Evolutionary conservation across 2,113 vertebrate species (phyloP).

Genomic region (Zingel zingel): DNA sequence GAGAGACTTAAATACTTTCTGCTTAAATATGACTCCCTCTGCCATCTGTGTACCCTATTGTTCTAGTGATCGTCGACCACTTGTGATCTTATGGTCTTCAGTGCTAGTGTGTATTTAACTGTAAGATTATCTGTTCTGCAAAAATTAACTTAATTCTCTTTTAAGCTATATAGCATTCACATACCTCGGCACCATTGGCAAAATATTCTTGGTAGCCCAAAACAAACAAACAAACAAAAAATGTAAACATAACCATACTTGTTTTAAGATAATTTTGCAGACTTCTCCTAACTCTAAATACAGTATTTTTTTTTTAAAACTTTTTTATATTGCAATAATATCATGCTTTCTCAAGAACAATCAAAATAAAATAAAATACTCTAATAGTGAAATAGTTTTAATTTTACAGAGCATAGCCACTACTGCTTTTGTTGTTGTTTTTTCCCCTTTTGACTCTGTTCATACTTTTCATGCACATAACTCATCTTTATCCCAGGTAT

Average conservation of each 20-base stretch:
- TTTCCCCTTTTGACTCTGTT: conserved; percentile 86
- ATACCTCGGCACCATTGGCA: conserved; percentile 99
- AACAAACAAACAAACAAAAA: conserved; percentile 78
- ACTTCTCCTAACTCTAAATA: conserved; percentile 99
- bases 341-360: conserved; percentile 99
- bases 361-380: conserved; percentile 99
- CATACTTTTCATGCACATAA: conserved; percentile 99
- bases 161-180: conserved; percentile 98
- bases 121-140: conserved; percentile 98
- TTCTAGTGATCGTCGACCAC: conserved; percentile 80
- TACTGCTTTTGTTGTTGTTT: conserved; percentile 94
- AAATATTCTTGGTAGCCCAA: conserved; percentile 95
- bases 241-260: conserved; percentile 95
- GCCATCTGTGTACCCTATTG: conserved; percentile 72
- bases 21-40: conserved; percentile 60
- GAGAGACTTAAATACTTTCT: conserved; percentile 66
- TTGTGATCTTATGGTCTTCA: conserved; percentile 90
- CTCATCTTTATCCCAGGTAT: conserved; percentile 96
- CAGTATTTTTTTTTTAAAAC: conserved; percentile 87
- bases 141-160: conserved; percentile 91
- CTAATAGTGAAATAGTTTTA: conserved; percentile 99
- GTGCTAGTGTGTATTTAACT: conserved; percentile 87
- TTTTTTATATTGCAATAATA: conserved; percentile 94
- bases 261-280: conserved; percentile 93
- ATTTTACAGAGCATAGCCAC: conserved; percentile 99